Percentiles rank a stretch among this genome's conserved stretches.
These are phyloP conservation scores for Ammodytes marinus DNA, from an alignment of 2,113 vertebrate species.

Conservation along the genomic window DNA sequence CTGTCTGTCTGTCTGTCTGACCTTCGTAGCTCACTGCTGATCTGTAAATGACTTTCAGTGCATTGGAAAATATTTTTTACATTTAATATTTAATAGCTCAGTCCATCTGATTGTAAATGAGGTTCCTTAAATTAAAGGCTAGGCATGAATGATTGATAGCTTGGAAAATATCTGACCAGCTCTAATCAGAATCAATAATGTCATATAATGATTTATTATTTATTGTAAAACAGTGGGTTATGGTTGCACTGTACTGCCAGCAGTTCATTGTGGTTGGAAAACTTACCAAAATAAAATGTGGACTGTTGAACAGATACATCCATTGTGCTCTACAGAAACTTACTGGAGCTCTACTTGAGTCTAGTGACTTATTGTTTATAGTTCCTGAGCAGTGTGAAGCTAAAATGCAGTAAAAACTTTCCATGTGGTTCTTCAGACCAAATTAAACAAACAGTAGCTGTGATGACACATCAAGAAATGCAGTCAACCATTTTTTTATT, in stretches of 20 bases:
- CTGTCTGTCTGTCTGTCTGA: neutral
- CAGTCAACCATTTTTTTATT: neutral
- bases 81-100: too few species aligned
- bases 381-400: neutral
- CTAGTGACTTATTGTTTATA: neutral
- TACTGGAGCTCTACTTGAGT: neutral
- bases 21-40: neutral
- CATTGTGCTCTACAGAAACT: neutral
- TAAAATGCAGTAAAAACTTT: neutral
- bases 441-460: constrained; percentile 11
- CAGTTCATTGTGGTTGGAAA: neutral
- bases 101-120: too few species aligned
- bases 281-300: neutral
- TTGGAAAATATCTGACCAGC: neutral
- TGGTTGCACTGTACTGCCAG: neutral
- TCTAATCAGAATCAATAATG: neutral
- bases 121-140: too few species aligned
- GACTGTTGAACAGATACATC: neutral
- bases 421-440: constrained; percentile 7
- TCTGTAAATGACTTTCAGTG: too few species aligned
- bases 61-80: too few species aligned
- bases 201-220: neutral
- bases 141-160: too few species aligned
- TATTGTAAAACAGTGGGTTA: neutral
- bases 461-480: neutral